phyloP scores from a whole-genome alignment of 1,140 invertebrate species.

The Drosophila fuyamai region DNA sequence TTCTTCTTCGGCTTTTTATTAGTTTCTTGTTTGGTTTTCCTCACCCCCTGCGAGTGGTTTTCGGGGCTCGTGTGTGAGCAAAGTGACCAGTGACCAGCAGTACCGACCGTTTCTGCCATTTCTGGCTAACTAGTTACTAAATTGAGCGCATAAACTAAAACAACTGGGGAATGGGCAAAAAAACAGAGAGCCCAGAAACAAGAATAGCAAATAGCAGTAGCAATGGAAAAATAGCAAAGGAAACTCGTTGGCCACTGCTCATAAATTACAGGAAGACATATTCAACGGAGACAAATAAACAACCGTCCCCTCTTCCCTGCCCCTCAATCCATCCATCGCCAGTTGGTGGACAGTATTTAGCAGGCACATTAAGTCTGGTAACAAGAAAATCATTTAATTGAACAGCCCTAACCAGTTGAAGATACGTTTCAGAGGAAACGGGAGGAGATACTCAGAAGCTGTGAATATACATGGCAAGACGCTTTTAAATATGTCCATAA shows the following conservation, averaged over 20 bases:
- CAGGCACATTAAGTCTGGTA: constrained; percentile 58
- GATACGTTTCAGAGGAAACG: constrained; percentile 6
- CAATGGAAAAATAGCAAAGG: constrained; percentile 15
- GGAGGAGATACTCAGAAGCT: constrained; percentile 23
- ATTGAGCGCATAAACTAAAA: constrained; percentile 82
- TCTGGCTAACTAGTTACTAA: constrained; percentile 80
- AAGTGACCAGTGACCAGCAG: constrained; percentile 8
- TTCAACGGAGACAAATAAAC: constrained; percentile 55
- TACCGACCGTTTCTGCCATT: constrained; percentile 32
- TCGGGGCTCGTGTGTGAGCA: constrained; percentile 25
- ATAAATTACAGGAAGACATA: constrained; percentile 76
- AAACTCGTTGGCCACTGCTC: constrained; percentile 59
- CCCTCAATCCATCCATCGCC: neutral
- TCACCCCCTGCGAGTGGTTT: constrained; percentile 57
- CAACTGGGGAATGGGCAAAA: constrained; percentile 44
- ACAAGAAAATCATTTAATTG: constrained; percentile 57
- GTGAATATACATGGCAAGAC: constrained; percentile 24
- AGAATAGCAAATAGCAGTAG: constrained; percentile 23
- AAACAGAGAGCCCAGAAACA: constrained; percentile 8
- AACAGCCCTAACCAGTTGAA: constrained; percentile 35
- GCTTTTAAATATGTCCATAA: constrained; percentile 3
- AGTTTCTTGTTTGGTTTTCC: constrained; percentile 72
- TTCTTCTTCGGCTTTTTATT: constrained; percentile 80
- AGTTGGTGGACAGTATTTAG: constrained; percentile 50
- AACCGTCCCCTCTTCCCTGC: neutral